phyloP scores from a whole-genome alignment of 2,113 vertebrate species.

The Nycticebus coucang region DNA sequence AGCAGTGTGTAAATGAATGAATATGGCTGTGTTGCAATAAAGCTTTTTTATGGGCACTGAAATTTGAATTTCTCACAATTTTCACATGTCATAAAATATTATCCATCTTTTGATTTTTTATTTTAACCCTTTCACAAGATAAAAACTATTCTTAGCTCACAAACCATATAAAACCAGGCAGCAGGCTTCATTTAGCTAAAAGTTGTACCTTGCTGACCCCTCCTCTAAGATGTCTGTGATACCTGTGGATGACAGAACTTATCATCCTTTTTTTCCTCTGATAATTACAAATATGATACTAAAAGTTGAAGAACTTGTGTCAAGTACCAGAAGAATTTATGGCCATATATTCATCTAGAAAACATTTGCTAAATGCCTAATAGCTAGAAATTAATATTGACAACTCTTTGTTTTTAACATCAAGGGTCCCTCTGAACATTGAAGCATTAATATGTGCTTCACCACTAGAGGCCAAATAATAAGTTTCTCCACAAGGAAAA shows the following conservation, averaged over 20 bases:
- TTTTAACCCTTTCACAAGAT: conserved; percentile 27
- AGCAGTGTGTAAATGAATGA: not conserved
- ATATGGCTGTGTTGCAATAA: not conserved
- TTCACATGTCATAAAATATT: conserved; percentile 10
- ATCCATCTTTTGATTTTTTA: conserved; percentile 6
- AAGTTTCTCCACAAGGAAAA: not conserved
- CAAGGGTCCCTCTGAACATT: not conserved
- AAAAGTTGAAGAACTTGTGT: not conserved
- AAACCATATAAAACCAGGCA: not conserved
- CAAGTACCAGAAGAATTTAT: not conserved
- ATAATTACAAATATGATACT: not conserved
- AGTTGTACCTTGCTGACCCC: not conserved
- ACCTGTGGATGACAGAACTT: not conserved
- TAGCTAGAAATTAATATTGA: not conserved
- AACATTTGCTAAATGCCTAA: not conserved
- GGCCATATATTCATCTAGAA: not conserved
- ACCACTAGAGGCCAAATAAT: not conserved
- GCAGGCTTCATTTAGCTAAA: not conserved
- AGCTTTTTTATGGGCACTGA: not conserved
- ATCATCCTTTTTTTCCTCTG: not conserved
- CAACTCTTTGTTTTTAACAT: not conserved
- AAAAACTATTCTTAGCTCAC: not conserved
- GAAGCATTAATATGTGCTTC: not conserved
- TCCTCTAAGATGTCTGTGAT: not conserved
- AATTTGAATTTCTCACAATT: conserved; percentile 26